Conservation (phyloP, 2,888 invertebrate species). For the Ornithoptera priamus region DNA sequence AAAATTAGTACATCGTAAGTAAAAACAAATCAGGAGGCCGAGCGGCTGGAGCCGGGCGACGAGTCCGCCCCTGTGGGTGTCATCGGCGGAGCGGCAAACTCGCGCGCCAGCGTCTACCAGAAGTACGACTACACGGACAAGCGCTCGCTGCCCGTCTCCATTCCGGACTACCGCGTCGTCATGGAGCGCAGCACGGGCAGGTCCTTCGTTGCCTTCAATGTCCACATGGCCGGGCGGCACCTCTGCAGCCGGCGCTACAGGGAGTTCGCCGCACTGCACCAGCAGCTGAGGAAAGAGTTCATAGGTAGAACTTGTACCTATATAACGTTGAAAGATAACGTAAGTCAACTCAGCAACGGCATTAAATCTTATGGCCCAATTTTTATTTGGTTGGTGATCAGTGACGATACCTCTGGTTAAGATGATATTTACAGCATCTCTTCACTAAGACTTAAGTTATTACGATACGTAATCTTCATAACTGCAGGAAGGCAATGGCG, state of each 20-base stretch:
- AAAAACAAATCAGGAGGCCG: constrained; percentile 83
- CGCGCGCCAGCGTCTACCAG: constrained; percentile 68
- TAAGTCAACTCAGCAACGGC: no score
- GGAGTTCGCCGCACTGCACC: constrained; percentile 95
- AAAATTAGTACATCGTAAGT: no score
- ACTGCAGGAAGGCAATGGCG: no score
- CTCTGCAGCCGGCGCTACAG: constrained; percentile 97
- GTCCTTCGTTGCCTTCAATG: constrained; percentile 96
- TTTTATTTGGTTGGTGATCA: no score
- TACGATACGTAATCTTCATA: no score
- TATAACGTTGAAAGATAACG: no score
- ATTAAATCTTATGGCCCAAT: no score
- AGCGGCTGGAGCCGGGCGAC: constrained; percentile 90
- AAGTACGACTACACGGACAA: constrained; percentile 97
- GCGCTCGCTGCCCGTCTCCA: constrained; percentile 90
- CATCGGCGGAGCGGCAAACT: constrained; percentile 72
- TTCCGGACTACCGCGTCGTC: constrained; percentile 96
- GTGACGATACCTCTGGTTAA: no score
- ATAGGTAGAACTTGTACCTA: constrained; percentile 76
- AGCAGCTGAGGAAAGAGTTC: constrained; percentile 95
- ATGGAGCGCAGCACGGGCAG: constrained; percentile 91
- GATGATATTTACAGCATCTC: no score
- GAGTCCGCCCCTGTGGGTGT: constrained; percentile 79
- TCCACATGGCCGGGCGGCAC: constrained; percentile 99
- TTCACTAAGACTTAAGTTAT: no score